Base-by-base conservation (phyloP, 2,888 invertebrate species). In the Cancer borealis region DNA sequence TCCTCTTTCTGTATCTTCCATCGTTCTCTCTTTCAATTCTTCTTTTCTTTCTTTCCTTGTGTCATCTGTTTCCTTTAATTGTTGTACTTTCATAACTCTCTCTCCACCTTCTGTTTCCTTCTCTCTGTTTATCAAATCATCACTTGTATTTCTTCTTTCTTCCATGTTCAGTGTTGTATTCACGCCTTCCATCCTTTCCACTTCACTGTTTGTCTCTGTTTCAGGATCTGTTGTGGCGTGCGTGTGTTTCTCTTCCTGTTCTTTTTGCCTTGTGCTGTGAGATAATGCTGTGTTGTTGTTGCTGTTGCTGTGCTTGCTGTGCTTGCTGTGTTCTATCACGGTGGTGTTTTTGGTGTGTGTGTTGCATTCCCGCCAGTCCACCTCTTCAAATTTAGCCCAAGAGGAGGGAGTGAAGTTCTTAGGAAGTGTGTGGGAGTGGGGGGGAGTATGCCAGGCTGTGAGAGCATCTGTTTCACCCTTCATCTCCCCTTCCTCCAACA, bases 301-400 rank as follows among this genome's bases (percentile, higher is more conserved):
- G 14, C 39, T 39, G 39, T 2, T 54, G 54, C 54, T 54, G 54
- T 54, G 54, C 3, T 39, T 39, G 39, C 39, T 39, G 39, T 39
- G 39, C 1, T n/a, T n/a, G 4, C 66, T 66, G n/a, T 66, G 4
- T 4, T 12, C 12, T 14, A 2, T 12, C 1, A 12, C 12, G 12
- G 14, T 17, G 12, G 54, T 54, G 3, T 54, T 12, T 4, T 1
- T 14, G 14, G 12, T 17, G 54, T 54, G 8, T 12, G 54, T 54
- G 54, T 54, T 10, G 17, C 73, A 47, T 21, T 49, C 89, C 17
- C 30, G 84, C 94, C 94, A 94, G 49, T 94, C 91, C 92, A 94
- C 66, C 21, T 94, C 92, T 39, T 94, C 94, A 87, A 94, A 94
- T 12, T 94, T 94, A 14, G 94, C 94, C 94, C 94, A 94, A 17